Evolutionary conservation across 2,888 invertebrate genomes (phyloP), one percentile per base, ranked within the genome.

Genomic region (Drosophila yooni): DNA sequence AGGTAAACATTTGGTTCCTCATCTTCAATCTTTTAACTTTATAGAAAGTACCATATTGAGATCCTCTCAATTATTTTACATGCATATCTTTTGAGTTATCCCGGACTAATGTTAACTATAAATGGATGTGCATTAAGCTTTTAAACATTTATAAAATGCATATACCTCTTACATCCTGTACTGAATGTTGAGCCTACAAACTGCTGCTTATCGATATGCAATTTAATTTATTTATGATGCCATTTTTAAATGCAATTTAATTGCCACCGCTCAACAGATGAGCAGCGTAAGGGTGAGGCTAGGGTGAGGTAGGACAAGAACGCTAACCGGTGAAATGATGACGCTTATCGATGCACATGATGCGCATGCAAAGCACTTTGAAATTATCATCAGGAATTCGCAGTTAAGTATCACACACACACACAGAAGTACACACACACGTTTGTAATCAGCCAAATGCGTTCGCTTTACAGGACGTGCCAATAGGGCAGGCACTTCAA

Each of bases 331-430:
- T 57, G 60, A 80, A 79, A 79, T 66, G 76, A 70, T 73, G 87
- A 46, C 62, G 86, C 83, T 89, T 89, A 89, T 87, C 88, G 83
- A 78, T 79, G 80, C 73, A 73, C 83, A 89, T 85, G 86, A 81
- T 74, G 79, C 73, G 78, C 81, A 80, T 88, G 82, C 78, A 80
- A 88, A 89, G 74, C 83, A 79, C 74, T 83, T 88, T 88, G 83
- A 83, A 83, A 81, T 88, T 85, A 85, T 82, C 81, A 83, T 73
- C 82, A 62, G 73, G 67, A 78, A 88, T 85, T 88, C 83, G 83
- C 78, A 74, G 72, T 68, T 73, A 69, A 62, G 61, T 67, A 54
- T 21, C 29, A 31, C 59, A 57, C 61, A 57, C 51, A 57, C 25
- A 33, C 15, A 25, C 13, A 21, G 21, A 21, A 11, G 43, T 43